Evolutionary conservation across 2,113 vertebrate genomes (phyloP), one percentile per base, ranked within the genome.

Genomic region (Catharus bicknelli): DNA sequence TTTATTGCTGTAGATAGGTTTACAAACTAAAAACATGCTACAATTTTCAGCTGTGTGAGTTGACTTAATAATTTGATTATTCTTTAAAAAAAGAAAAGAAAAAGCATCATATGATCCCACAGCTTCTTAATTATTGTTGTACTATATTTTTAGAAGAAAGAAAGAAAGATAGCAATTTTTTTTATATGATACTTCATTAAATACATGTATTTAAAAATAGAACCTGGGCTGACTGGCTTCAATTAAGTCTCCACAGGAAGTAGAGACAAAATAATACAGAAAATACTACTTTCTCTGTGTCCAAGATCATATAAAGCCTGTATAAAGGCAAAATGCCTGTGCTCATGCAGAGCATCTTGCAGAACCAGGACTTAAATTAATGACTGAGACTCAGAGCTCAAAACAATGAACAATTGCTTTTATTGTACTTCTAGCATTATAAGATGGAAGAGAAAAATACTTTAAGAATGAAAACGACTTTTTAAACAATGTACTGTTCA

Each of bases 401-500:
- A 83, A 79, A 76, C 62, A 91, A 73, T 63, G 78, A 82, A 82
- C 32, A 75, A 48, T 27, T 68, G 62, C n/a, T 90, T 87, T 68
- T 68, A 68, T 30, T 85, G 32, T 26, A 79, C 53, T 75, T 64
- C 40, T 18, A 64, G 29, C 43, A 19, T 47, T 57, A 53, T 19
- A 79, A 75, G 59, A 61, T 26, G 16, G 42, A 90, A 57, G n/a
- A 72, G 62, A 73, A 91, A 90, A 82, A 36, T 53, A 61, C 40
- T 69, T 70, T 0, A 42, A 75, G 78, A 86, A 43, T n/a, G 9
- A 79, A 90, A 85, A 69, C 3, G 0, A 42, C 30, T 76, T 83
- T 72, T 76, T 76, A 93, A 91, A 85, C 83, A 94, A 64, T 64
- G 36, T n/a, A 53, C n/a, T 69, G 47, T 61, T 64, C 54, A 72